Base-by-base conservation (phyloP, 2,113 vertebrate species). In the Ramphastos sulfuratus region DNA sequence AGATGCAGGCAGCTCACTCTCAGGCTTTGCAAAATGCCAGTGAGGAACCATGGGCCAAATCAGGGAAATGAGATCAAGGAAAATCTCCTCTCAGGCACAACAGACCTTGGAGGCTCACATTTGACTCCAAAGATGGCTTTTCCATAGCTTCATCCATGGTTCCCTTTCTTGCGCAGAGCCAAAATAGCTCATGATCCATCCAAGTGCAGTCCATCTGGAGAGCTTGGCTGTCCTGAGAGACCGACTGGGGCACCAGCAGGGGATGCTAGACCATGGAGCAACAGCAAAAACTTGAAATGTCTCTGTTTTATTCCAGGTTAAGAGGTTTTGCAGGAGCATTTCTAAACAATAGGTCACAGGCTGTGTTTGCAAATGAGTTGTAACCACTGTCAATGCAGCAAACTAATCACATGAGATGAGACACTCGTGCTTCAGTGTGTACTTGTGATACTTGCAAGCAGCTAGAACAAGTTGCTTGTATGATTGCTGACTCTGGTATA, bases 401-500 rank as follows among this genome's bases (percentile, higher is more conserved):
- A 72, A 71, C 42, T 82, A 46, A 48, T 69, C 2, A 2, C 10
- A 63, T 24, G 59, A 76, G 52, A 70, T 81, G 48, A 85, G 61
- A 90, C 27, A 28, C 61, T 33, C 82, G 37, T 56, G 25, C 80
- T 93, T 93, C 88, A 92, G 33, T 48, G 19, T 59, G 74, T 55
- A 60, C 52, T 39, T 72, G 77, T 39, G 33, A 46, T 84, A 37
- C 78, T 91, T 94, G 89, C 89, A 89, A 92, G 82, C 83, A 95
- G 64, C 39, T 94, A 6, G 25, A 74, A 77, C 2, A 20, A 79
- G 80, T 55, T 69, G 80, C 46, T 88, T 95, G 28, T 87, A n/a
- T 82, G 87, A 73, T 69, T 89, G 39, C 33, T 84, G 58, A 67
- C 48, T 69, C 67, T 87, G 71, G 24, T 12, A 18, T 61, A 67